These are phyloP conservation scores for Penaeus monodon DNA, from an alignment of 2,888 invertebrate species.

Conservation along the genomic window DNA sequence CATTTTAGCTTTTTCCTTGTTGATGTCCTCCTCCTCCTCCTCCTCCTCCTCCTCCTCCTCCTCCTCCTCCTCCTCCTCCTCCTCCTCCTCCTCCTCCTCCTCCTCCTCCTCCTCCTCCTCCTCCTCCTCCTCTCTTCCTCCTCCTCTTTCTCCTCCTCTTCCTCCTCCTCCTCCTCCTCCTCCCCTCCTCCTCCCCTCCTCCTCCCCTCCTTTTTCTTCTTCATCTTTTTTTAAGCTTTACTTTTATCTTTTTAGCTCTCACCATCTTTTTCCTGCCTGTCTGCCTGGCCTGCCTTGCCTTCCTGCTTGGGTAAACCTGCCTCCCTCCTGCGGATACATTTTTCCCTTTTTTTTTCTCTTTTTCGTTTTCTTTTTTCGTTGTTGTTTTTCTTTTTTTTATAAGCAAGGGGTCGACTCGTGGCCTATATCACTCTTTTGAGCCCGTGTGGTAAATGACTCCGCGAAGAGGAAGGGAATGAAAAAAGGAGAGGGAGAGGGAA, in stretches of 20 bases:
- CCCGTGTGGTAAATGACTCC: background rate
- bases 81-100: background rate
- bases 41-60: background rate
- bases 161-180: no score
- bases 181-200: background rate
- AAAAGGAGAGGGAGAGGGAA: background rate
- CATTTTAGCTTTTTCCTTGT: background rate
- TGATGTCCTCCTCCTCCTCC: background rate
- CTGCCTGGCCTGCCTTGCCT: no score
- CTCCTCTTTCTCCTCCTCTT: background rate
- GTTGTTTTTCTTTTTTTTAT: no score
- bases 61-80: background rate
- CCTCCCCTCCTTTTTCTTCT: no score
- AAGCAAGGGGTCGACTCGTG: background rate
- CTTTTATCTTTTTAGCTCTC: no score
- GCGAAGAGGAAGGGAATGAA: no score
- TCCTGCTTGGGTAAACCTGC: no score
- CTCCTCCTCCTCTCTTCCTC: background rate
- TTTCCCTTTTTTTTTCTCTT: no score
- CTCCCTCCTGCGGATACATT: no score
- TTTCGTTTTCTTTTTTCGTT: no score
- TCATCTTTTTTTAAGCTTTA: no score
- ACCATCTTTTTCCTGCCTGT: no score
- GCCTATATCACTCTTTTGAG: background rate
- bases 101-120: background rate